phyloP scores from a whole-genome alignment of 2,888 invertebrate species.

The Melipona bicolor region DNA sequence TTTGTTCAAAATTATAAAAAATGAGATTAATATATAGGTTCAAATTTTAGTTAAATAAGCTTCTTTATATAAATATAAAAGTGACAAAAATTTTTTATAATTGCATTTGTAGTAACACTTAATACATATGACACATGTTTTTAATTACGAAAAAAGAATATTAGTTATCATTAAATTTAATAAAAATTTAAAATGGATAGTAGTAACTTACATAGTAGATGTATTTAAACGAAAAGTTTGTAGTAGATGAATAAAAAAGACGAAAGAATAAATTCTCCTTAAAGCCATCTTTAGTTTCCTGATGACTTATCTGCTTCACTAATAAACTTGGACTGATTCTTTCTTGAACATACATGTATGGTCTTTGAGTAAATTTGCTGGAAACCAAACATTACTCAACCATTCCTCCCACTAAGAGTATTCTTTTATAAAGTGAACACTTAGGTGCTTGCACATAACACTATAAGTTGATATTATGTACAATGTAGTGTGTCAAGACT shows the following conservation, averaged over 20 bases:
- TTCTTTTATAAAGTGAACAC: conserved; percentile 65
- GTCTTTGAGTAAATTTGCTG: conserved; percentile 75
- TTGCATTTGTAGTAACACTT: too few species aligned
- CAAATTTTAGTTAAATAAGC: not conserved
- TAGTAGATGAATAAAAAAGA: conserved; percentile 45
- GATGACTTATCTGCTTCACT: conserved; percentile 75
- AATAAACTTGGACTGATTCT: conserved; percentile 76
- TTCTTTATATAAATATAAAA: not conserved
- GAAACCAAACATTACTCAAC: conserved; percentile 76
- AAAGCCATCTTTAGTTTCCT: conserved; percentile 75
- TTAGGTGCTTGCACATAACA: conserved; percentile 42
- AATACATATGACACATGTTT: not conserved
- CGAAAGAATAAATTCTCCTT: conserved; percentile 57
- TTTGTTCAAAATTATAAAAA: not conserved
- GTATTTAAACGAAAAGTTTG: conserved; percentile 37
- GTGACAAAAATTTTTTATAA: not conserved
- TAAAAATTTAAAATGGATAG: not conserved
- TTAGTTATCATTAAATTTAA: conserved; percentile 1
- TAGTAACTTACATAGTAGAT: conserved; percentile 62
- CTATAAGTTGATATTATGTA: conserved; percentile 40
- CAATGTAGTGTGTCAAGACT: conserved; percentile 28
- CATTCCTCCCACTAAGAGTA: conserved; percentile 77
- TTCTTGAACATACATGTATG: conserved; percentile 67
- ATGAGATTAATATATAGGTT: not conserved
- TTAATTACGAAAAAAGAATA: not conserved